Conservation (phyloP, 2,797 vertebrate species). For the Agapornis canus region DNA sequence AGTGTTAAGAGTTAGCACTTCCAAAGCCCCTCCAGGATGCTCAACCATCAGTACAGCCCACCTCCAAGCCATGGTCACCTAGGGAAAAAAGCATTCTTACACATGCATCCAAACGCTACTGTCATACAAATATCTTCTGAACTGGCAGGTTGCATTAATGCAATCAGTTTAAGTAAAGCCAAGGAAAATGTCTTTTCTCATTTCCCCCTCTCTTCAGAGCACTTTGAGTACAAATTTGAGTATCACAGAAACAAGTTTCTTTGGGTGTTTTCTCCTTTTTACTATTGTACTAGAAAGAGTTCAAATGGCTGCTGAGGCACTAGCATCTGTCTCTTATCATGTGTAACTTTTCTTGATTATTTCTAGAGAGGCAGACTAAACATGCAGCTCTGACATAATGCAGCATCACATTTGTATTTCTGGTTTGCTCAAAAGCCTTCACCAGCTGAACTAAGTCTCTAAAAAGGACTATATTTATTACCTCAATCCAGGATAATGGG, state of each 20-base stretch:
- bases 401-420: slow-evolving; percentile 78
- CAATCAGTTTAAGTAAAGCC: neutral
- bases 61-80: fast-evolving
- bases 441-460: slow-evolving; percentile 51
- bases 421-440: slow-evolving; percentile 72
- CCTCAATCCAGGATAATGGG: slow-evolving; percentile 13
- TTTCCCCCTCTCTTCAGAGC: neutral
- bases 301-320: slow-evolving; percentile 62
- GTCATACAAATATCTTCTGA: neutral
- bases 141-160: neutral
- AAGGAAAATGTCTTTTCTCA: neutral
- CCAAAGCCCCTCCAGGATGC: neutral
- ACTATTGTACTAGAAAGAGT: slow-evolving; percentile 56
- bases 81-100: neutral
- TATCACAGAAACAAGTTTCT: neutral
- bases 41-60: neutral
- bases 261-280: slow-evolving; percentile 8
- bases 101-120: neutral
- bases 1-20: fast-evolving
- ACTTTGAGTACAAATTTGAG: neutral
- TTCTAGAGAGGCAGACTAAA: slow-evolving; percentile 81
- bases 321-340: slow-evolving; percentile 82
- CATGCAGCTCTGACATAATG: slow-evolving; percentile 75
- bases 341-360: slow-evolving; percentile 79
- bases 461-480: slow-evolving; percentile 52